Conservation (phyloP, 1,140 invertebrate genomes). For the Venturia canescens region DNA sequence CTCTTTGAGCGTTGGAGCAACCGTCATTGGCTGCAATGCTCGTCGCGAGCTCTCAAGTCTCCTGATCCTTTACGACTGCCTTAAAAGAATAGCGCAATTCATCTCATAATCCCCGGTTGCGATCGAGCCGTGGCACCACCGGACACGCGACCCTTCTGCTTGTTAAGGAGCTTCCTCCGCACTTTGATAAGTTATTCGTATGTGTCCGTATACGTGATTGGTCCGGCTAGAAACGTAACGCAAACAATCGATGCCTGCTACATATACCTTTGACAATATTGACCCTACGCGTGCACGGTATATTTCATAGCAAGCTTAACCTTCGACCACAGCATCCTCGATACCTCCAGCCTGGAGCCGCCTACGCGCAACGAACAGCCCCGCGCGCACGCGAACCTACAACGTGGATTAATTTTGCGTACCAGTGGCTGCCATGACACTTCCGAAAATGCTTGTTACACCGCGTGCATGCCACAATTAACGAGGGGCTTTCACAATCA, state of each 20-base stretch:
- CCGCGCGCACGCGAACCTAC: not conserved
- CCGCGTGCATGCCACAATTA: slow-evolving; percentile 28
- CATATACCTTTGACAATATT: no score
- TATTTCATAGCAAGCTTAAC: not conserved
- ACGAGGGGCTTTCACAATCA: slow-evolving; percentile 19
- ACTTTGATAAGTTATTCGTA: no score
- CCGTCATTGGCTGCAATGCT: no score
- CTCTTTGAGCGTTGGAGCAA: no score
- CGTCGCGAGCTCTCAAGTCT: not conserved
- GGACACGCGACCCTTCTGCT: no score
- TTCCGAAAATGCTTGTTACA: not conserved
- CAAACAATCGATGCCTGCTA: no score
- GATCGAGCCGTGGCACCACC: no score
- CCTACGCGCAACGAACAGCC: not conserved
- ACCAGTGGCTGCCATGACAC: not conserved
- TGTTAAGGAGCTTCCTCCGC: no score
- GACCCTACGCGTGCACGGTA: not conserved
- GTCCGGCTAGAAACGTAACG: no score
- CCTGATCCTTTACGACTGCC: not conserved
- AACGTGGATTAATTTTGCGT: slow-evolving; percentile 34
- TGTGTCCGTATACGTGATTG: no score
- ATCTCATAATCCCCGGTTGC: not conserved
- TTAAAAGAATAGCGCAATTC: not conserved
- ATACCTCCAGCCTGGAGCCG: not conserved
- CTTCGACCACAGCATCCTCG: not conserved